Percentiles rank a stretch among this genome's conserved stretches.
phyloP scores from a whole-genome alignment of 2,888 invertebrate genomes.

The Leucophenga maculata region DNA sequence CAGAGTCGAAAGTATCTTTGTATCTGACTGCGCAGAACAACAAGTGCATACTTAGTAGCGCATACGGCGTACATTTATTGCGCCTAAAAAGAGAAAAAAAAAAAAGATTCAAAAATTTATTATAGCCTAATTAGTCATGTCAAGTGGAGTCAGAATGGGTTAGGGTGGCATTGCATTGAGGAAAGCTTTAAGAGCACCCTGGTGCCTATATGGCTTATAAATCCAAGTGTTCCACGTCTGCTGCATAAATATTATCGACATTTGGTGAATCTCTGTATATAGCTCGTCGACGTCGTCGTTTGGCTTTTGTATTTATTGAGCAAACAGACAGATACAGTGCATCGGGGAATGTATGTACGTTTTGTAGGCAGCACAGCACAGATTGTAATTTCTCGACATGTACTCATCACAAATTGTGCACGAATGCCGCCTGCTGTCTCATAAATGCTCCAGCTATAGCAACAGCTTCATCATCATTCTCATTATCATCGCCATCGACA shows the following conservation, averaged over 20 bases:
- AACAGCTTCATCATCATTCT: slow-evolving; percentile 28
- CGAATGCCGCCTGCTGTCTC: slow-evolving; percentile 35
- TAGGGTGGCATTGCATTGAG: neutral
- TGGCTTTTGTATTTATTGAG: slow-evolving; percentile 2
- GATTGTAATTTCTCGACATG: slow-evolving; percentile 33
- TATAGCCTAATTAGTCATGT: slow-evolving; percentile 54
- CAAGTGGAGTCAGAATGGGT: slow-evolving; percentile 9
- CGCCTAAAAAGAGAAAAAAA: slow-evolving; percentile 14
- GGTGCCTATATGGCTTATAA: neutral
- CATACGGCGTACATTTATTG: slow-evolving; percentile 3
- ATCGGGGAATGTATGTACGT: neutral
- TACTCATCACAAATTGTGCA: slow-evolving; percentile 33
- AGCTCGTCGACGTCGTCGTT: no score
- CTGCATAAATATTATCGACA: slow-evolving; percentile 24
- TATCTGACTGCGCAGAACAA: no score
- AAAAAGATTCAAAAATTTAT: slow-evolving; percentile 35
- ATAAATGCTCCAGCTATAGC: slow-evolving; percentile 28
- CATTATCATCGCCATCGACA: slow-evolving; percentile 31
- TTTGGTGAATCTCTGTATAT: neutral
- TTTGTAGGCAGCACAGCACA: neutral
- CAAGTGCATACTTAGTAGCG: neutral
- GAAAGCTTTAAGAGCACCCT: neutral
- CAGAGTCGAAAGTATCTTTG: no score
- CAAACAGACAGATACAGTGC: slow-evolving; percentile 5
- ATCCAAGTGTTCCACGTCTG: slow-evolving; percentile 1